Base-by-base conservation (phyloP, 2,888 invertebrate genomes). In the Hetaerina titia region DNA sequence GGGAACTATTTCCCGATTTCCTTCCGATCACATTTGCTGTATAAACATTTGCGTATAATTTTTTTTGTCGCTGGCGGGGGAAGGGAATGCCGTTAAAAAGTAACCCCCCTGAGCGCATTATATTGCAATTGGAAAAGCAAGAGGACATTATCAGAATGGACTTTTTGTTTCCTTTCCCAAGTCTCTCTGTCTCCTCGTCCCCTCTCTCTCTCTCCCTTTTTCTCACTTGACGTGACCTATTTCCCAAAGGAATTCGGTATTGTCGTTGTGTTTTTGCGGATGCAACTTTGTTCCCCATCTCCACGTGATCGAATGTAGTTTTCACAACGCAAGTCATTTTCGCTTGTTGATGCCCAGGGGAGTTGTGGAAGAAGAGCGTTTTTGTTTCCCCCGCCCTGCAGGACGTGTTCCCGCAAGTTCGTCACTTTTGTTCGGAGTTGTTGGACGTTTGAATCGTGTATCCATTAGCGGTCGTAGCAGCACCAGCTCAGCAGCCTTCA, bases 341-440 rank as follows among this genome's bases (percentile, higher is more conserved):
- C 81, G 31, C 81, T 25, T n/a, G 81, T 81, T 31, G 81, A 81
- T 31, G 81, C 81, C 81, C 81, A 22, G 31, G 81, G 81, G 81
- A 31, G 25, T 31, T 81, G 31, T 15, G 13, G 81, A 25, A 15
- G 81, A 17, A 81, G 13, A 31, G 31, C 25, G 31, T 5, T 81
- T 15, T 11, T 31, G 4, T 81, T 81, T 74, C 13, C 25, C 81
- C 13, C 7, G 5, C 81, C 81, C 81, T 13, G 81, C 31, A n/a
- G 81, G 11, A 81, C 81, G 31, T 31, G 81, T 31, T 81, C 81
- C 81, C 81, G 81, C 11, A 81, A 31, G 25, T 31, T 81, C 81
- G 81, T 31, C 25, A 81, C 81, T 81, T 81, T 81, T 31, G 81
- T 31, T 9, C 25, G 9, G 31, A 31, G 9, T 9, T 8, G n/a